Base-by-base conservation (phyloP, 2,797 vertebrate species). In the Sitta carolinensis region DNA sequence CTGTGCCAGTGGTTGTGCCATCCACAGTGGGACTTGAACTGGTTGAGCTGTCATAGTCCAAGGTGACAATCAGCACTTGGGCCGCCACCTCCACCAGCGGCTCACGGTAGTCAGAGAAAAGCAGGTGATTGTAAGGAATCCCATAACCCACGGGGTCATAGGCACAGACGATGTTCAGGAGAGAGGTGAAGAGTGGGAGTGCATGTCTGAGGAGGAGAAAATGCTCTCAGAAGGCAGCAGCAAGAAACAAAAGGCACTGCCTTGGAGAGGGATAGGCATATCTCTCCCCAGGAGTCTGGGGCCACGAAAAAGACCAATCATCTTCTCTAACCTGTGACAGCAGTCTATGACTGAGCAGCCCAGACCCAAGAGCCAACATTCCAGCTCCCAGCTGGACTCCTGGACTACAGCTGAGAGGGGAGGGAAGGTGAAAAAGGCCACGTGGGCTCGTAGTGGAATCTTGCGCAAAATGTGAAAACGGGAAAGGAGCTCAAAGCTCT, bases 141-240 rank as follows among this genome's bases (percentile, higher is more conserved):
- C 99, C 99, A 5, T 99, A 99, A 88, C 99, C 99, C 97, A 99
- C 99, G 0, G 99, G 99, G 96, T 99, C 99, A 7, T 99, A 99
- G 83, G 99, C 99, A 69, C 99, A 99, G 94, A 99, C 99, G 8
- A 99, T 98, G 7, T 99, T 99, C 93, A 99, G 98, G 87, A 99
- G 98, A 0, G 99, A 99, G 52, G 99, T 99, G 97, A 99, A 99
- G 76, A 99, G 98, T 2, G 99, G 99, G 69, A 99, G 98, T 2
- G 99, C 99, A 1, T 99, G 99, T 94, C 99, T 99, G 88, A 66
- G 58, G 70, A 89, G 63, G 13, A 63, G n/a, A 32, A 92, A 92
- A 90, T 10, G 4, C 11, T 42, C 47, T 72, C 72, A 95, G 83
- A 40, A 87, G 51, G 66, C n/a, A 86, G 40, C 73, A 89, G 26